Conservation (phyloP, 2,888 invertebrate species). For the Xiphydria camelus region DNA sequence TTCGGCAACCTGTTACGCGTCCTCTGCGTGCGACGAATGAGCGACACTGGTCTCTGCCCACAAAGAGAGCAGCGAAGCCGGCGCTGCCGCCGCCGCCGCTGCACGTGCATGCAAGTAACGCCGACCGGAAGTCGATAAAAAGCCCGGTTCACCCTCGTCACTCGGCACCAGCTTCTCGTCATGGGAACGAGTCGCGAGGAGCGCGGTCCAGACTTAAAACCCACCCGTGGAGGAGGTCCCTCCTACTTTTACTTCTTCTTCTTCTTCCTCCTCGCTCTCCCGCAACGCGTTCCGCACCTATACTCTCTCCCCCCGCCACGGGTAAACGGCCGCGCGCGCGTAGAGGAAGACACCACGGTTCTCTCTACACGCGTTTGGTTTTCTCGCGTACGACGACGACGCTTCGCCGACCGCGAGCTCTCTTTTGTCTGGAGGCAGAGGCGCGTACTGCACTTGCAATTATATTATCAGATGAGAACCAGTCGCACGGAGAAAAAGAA, state of each 20-base stretch:
- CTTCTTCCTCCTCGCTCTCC: constrained; percentile 3
- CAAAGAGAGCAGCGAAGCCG: constrained; percentile 33
- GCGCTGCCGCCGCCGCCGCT: no score
- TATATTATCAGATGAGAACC: no score
- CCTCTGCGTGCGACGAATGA: constrained; percentile 27
- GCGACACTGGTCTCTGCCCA: constrained; percentile 49
- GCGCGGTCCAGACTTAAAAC: constrained; percentile 43
- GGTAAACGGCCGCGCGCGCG: not conserved
- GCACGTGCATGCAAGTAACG: constrained; percentile 55
- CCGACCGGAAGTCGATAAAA: constrained; percentile 59
- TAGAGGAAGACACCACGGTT: no score
- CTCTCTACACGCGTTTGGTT: not conserved
- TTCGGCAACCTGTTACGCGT: constrained; percentile 25
- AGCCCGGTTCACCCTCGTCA: constrained; percentile 57
- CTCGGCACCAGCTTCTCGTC: constrained; percentile 54
- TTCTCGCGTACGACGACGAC: no score
- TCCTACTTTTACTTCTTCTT: constrained; percentile 9
- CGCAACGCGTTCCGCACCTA: constrained; percentile 5
- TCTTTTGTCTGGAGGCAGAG: no score
- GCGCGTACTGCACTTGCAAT: no score
- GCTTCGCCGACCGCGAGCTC: no score
- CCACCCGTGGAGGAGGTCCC: constrained; percentile 37
- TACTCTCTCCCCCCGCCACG: not conserved
- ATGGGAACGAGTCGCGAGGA: constrained; percentile 49
- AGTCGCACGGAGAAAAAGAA: no score